Evolutionary conservation across 2,888 invertebrate genomes (phyloP), one percentile per base, ranked within the genome.

Genomic region (Papilio demoleus): DNA sequence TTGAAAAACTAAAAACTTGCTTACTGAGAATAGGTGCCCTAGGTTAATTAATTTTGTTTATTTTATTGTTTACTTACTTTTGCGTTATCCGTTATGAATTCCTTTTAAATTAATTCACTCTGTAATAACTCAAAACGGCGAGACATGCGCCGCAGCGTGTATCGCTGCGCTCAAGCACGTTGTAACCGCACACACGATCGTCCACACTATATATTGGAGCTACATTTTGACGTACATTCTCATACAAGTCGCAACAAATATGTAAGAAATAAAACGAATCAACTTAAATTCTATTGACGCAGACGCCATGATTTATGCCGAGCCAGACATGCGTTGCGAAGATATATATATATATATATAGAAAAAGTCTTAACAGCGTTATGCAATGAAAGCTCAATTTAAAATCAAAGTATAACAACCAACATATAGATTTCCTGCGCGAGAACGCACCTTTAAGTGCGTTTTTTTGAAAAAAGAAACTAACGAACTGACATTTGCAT

Each of bases 131-230:
- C 82, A 78, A 79, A 76, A 74, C 72, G 67, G 24, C 24, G 47
- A 70, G 31, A 36, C 80, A 79, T 77, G 79, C 75, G 82, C 83
- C 82, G 76, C 81, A 77, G 80, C 81, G 74, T 34, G 71, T 79
- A 34, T 72, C 72, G 76, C 85, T 80, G 81, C 82, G 86, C 82
- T 85, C 82, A 60, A 81, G 80, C 83, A 83, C 85, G 82, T 74
- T 82, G 83, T 87, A 85, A 78, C 77, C 70, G 71, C 72, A 27
- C 71, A 72, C 58, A 70, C 63, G 66, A 70, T 70, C 71, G 68
- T 68, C 63, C 19, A 65, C 70, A 70, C 53, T 82, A 76, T 83
- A 81, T 81, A 82, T 74, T 76, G 73, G 73, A 72, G 40, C 34
- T 50, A 63, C 68, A 70, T 67, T 65, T 73, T 73, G 73, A 75